Evolutionary conservation across 1,140 invertebrate genomes (phyloP), one percentile per base, ranked within the genome.

Genomic region (Tetranychus cinnabarinus): DNA sequence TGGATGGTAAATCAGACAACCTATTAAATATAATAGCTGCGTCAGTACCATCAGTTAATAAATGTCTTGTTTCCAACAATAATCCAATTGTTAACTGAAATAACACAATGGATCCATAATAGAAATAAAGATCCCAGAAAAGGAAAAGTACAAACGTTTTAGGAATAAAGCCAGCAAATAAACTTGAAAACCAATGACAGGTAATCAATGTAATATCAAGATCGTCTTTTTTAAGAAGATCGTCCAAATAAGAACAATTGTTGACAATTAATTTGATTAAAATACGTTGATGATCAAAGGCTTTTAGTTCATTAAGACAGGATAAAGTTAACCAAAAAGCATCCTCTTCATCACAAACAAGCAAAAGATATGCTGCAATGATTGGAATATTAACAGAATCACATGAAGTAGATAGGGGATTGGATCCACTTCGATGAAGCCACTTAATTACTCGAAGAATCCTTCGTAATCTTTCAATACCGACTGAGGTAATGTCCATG

Each of bases 251-350:
- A 57, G 7, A n/a, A 46, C 58, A 59, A 48, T 59, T n/a, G 12
- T 59, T 34, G 2, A n/a, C 23, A 46, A 59, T 42, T 13, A 59
- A 36, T 34, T 46, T 33, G 13, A n/a, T 59, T 12, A 59, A 31
- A 2, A 23, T 35, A n/a, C n/a, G 15, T 61, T 61, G 50, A 35
- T 59, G 52, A 35, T 61, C 59, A 52, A 52, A 37, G 15, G 57
- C 10, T 45, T 59, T 60, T 10, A 97, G 76, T 75, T 98, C 92
- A 80, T 98, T 93, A 10, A 98, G 89, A 68, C 98, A 90, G 13
- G 89, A 86, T 67, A 87, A 85, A 86, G 97, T 89, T 74, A 96
- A 85, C 95, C 95, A 98, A 77, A 98, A 99, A 57, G 88, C 82
- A 76, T 97, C 91, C 76, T 98, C 95, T 77, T 99, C 95, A 75